These are phyloP conservation scores for Diorhabda carinulata DNA, from an alignment of 1,140 invertebrate genomes.

Conservation along the genomic window DNA sequence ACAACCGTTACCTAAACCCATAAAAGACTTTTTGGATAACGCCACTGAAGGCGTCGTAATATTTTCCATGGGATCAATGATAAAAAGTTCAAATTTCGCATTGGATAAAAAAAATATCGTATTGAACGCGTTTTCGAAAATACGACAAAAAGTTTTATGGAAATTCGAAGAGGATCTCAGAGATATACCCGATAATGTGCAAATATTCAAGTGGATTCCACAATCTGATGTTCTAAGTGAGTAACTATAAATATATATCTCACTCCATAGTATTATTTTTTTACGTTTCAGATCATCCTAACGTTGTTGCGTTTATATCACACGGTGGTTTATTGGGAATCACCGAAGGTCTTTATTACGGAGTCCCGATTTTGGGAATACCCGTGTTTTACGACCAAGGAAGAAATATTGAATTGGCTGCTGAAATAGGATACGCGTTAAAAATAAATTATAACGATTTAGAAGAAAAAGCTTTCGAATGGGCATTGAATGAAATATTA, in stretches of 20 bases:
- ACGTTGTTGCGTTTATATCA: conserved; percentile 35
- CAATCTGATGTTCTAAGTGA: conserved; percentile 60
- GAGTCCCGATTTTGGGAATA: conserved; percentile 52
- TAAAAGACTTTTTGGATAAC: conserved; percentile 3
- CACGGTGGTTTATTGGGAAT: conserved; percentile 38
- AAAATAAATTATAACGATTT: conserved; percentile 42
- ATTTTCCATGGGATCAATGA: conserved; percentile 53
- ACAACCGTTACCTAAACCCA: background rate
- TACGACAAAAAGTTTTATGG: conserved; percentile 57
- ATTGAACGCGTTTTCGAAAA: conserved; percentile 49
- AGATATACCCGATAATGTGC: conserved; percentile 52
- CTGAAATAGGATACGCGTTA: conserved; percentile 28
- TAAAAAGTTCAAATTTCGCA: conserved; percentile 49
- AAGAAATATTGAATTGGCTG: conserved; percentile 39
- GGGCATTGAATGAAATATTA: conserved; percentile 40
- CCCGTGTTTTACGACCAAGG: conserved; percentile 44
- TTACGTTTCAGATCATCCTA: conserved; percentile 35
- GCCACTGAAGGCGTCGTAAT: conserved; percentile 40
- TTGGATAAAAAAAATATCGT: conserved; percentile 45
- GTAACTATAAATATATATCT: background rate
- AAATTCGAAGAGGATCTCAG: conserved; percentile 54
- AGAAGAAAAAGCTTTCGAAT: conserved; percentile 37
- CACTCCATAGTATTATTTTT: background rate
- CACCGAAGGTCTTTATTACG: conserved; percentile 51
- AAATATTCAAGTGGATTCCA: conserved; percentile 54